Evolutionary conservation across 2,797 vertebrate species (phyloP), one percentile per base, ranked within the genome.

Genomic region (Myotis myotis): DNA sequence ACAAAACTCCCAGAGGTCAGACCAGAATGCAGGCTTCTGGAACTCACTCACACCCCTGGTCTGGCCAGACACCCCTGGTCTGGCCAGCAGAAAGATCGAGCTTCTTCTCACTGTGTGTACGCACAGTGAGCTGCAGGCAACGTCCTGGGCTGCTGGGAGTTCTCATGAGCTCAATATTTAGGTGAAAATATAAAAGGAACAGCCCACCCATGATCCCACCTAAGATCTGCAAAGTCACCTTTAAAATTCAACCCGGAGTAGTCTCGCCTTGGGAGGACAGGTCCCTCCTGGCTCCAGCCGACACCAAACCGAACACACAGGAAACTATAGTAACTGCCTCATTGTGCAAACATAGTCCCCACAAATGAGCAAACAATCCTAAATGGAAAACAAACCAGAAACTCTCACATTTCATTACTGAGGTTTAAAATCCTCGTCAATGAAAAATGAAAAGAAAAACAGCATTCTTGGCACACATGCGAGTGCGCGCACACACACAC

Each of bases 321-420:
- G 20, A 70, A 62, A 44, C 36, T 28, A 41, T 70, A 57, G 49
- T 25, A 44, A 70, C 28, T n/a, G 36, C 8, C 28, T n/a, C 33
- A 23, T 51, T 74, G 81, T 57, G 38, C 20, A 94, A 71, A 80
- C 1, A 4, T 0, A 25, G 10, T 9, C 1, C 7, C 11, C 22
- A 30, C 8, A 68, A 81, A 94, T 19, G 17, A 86, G 20, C n/a
- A 57, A 83, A 76, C n/a, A 92, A 87, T 62, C 51, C 22, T 38
- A 89, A 53, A 28, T 57, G 51, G 57, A 83, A 96, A 91, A 80
- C 22, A 85, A 92, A 51, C 38, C 51, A 81, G 30, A 93, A 66
- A 23, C 17, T 19, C n/a, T 87, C n/a, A 47, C 7, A 68, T 38
- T 83, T 68, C 62, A 22, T 76, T 62, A 44, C 30, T 36, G 36